Conservation (phyloP, 1,140 invertebrate species). For the Teleogryllus occipitalis region DNA sequence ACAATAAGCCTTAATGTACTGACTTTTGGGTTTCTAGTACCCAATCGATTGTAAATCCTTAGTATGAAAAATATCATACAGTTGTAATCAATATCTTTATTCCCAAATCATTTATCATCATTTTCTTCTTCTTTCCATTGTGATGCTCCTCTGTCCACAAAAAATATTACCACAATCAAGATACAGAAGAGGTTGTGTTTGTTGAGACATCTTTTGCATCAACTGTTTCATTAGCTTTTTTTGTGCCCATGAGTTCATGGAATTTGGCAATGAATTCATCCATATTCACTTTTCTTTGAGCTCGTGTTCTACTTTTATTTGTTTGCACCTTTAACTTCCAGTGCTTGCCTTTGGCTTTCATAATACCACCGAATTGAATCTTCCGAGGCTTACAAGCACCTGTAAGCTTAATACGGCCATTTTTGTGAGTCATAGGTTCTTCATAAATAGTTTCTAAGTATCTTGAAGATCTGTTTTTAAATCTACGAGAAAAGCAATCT, state of each 20-base stretch:
- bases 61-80: too few species aligned
- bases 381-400: neutral
- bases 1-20: too few species aligned
- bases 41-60: too few species aligned
- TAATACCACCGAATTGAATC: neutral
- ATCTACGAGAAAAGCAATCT: neutral
- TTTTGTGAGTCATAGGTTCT: neutral
- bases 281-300: neutral
- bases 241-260: neutral
- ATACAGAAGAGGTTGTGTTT: too few species aligned
- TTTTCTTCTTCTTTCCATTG: too few species aligned
- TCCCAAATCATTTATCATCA: too few species aligned
- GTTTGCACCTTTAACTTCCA: neutral
- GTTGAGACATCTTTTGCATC: too few species aligned
- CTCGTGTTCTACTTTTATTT: neutral
- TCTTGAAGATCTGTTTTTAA: neutral
- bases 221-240: too few species aligned
- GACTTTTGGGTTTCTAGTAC: too few species aligned
- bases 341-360: neutral
- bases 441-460: constrained; percentile 11
- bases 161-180: too few species aligned
- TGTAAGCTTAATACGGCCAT: neutral
- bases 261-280: constrained; percentile 7
- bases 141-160: too few species aligned
- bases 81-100: too few species aligned